These are phyloP conservation scores for Brachypalpus laphriformis DNA, from an alignment of 2,888 invertebrate species.

Conservation along the genomic window DNA sequence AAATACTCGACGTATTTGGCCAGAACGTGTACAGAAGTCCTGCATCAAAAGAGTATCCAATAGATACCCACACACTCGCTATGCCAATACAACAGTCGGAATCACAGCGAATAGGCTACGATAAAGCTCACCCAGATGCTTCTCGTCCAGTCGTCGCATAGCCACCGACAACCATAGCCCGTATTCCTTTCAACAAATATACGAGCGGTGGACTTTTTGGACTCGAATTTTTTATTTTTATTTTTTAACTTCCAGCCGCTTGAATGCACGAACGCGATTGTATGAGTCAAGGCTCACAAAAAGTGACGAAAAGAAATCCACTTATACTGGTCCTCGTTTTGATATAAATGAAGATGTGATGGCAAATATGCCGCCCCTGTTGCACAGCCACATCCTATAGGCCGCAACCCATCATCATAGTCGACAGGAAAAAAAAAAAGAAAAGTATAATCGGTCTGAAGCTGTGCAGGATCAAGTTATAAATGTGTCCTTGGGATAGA, in stretches of 20 bases:
- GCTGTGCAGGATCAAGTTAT: conserved; percentile 56
- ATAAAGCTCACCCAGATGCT: conserved; percentile 31
- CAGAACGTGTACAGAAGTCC: conserved; percentile 5
- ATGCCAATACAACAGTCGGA: not conserved
- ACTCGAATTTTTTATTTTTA: conserved; percentile 2
- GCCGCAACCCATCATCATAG: conserved; percentile 37
- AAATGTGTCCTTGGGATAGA: conserved; percentile 51
- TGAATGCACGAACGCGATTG: conserved; percentile 57
- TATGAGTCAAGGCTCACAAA: conserved; percentile 32
- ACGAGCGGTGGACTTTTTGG: conserved; percentile 35
- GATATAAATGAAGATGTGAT: conserved; percentile 65
- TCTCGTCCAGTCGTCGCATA: conserved; percentile 30
- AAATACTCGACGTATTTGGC: conserved; percentile 46
- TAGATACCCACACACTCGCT: conserved; percentile 19
- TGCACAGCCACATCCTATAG: conserved; percentile 41
- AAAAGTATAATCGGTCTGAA: conserved; percentile 44
- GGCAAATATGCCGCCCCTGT: conserved; percentile 62
- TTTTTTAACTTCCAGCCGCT: conserved; percentile 5
- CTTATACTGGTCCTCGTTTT: conserved; percentile 46
- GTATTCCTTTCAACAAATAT: conserved; percentile 57
- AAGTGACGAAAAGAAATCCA: conserved; percentile 11
- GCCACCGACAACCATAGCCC: conserved; percentile 12
- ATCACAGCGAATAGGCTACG: conserved; percentile 37
- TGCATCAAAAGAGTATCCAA: conserved; percentile 30
- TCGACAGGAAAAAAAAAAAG: not conserved